Percentiles rank a stretch among this genome's conserved stretches.
phyloP scores from a whole-genome alignment of 2,797 vertebrate genomes.

The Liasis olivaceus region DNA sequence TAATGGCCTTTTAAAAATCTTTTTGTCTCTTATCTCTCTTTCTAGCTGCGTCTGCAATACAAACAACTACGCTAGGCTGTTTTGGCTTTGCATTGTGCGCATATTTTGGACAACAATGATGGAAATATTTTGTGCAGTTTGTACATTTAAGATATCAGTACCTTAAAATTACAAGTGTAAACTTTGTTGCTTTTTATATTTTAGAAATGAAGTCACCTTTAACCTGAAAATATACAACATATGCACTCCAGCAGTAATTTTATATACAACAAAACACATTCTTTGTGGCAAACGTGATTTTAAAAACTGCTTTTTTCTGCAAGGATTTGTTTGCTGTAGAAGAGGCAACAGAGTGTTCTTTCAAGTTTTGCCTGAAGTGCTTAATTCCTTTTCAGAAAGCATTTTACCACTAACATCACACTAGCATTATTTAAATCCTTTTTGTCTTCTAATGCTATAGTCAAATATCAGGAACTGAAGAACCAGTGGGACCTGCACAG shows the following conservation, averaged over 20 bases:
- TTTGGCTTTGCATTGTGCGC: constrained; percentile 24
- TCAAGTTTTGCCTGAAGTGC: constrained; percentile 53
- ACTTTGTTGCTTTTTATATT: constrained; percentile 53
- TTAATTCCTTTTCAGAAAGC: constrained; percentile 64
- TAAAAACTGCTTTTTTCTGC: constrained; percentile 50
- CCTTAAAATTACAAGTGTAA: constrained; percentile 50
- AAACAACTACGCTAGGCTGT: constrained; percentile 8
- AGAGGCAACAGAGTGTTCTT: constrained; percentile 32
- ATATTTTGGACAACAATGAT: constrained; percentile 58
- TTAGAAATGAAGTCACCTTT: constrained; percentile 56
- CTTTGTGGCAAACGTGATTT: constrained; percentile 41
- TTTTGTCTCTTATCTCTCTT: background rate
- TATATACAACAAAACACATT: constrained; percentile 46
- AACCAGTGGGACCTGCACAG: constrained; percentile 64
- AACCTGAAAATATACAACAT: constrained; percentile 52
- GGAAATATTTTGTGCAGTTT: constrained; percentile 47
- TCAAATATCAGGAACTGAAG: constrained; percentile 43
- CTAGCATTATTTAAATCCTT: background rate
- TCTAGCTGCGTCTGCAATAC: constrained; percentile 21
- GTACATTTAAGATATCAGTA: constrained; percentile 44
- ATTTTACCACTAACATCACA: background rate
- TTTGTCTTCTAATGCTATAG: constrained; percentile 29
- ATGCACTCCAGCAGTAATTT: constrained; percentile 40
- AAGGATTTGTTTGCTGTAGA: constrained; percentile 5
- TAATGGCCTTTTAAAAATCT: background rate